Base-by-base conservation (phyloP, 2,113 vertebrate species). In the Vimba vimba region DNA sequence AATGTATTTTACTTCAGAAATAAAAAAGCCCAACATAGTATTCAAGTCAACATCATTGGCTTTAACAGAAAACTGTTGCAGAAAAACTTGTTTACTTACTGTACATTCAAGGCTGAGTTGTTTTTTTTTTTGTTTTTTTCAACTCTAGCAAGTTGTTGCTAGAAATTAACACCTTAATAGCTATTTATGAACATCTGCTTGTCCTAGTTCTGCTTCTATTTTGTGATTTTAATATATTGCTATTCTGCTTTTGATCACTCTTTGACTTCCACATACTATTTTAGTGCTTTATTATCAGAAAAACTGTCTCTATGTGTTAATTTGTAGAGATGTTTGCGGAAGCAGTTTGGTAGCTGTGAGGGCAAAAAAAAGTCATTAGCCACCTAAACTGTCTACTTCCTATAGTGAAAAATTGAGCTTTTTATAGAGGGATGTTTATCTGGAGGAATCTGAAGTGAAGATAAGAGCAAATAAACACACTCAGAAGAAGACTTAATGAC, bases 401-500 rank as follows among this genome's bases (percentile, higher is more conserved):
- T 83, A 73, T 59, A 21, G 30, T 83, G 66, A 83, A 74, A 30
- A 73, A 59, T 83, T 4, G 12, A 43, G 82, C 66, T 55, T 43
- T 82, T 74, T 83, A 39, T 74, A 83, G 66, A 55, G 15, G 82
- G 82, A 43, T 57, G 47, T 83, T 83, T 73, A 83, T 83, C 82
- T 57, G 47, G 30, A 73, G 23, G 30, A 83, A 83, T 83, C 82
- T 55, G 52, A 83, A 83, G 68, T 83, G 68, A 59, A 73, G 82
- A 82, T 82, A 82, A 69, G 64, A 69, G 64, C 62, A 82, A 68
- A 83, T 74, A 74, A 83, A 74, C 81, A 81, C 39, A 83, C 68
- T 83, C 33, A 43, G 68, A 83, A 73, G 82, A 12, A 71, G 68
- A n/a, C 82, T 83, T 83, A 83, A 83, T 83, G 64, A 73, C 82